Evolutionary conservation across 2,797 vertebrate genomes (phyloP).

Genomic region (Echiichthys vipera): DNA sequence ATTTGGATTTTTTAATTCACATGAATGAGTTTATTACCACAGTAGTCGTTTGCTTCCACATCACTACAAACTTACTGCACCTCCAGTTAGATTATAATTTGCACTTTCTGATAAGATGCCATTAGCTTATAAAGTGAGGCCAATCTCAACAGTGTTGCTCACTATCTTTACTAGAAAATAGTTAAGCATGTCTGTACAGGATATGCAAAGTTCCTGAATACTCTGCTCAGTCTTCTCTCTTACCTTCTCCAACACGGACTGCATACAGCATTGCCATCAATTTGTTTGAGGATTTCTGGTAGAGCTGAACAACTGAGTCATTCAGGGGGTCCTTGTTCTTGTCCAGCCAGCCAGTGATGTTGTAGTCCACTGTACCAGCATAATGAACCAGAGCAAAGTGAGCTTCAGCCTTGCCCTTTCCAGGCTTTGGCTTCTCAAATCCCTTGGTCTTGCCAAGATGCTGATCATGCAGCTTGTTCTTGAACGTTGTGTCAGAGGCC

Average conservation of each 20-base stretch:
- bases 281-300: slow-evolving; percentile 89
- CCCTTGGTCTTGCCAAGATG: slow-evolving; percentile 88
- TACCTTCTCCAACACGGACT: slow-evolving; percentile 36
- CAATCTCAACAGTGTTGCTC: too few species aligned
- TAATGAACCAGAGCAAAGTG: slow-evolving; percentile 90
- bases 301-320: slow-evolving; percentile 87
- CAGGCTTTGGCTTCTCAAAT: slow-evolving; percentile 86
- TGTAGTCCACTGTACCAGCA: slow-evolving; percentile 91
- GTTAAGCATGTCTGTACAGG: too few species aligned
- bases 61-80: too few species aligned
- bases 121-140: too few species aligned
- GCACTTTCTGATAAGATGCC: too few species aligned
- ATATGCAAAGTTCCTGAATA: too few species aligned
- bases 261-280: slow-evolving; percentile 83
- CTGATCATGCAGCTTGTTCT: slow-evolving; percentile 91
- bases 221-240: too few species aligned
- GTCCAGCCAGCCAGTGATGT: slow-evolving; percentile 88
- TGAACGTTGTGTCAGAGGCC: slow-evolving; percentile 83
- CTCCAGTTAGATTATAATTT: too few species aligned
- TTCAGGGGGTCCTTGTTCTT: slow-evolving; percentile 93
- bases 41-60: too few species aligned
- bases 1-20: too few species aligned
- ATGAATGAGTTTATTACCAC: too few species aligned
- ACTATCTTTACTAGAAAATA: too few species aligned
- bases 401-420: slow-evolving; percentile 88